A percentile compares a stretch with the other conserved stretches of the same genome.
Conservation (phyloP, 2,113 vertebrate genomes). For the Gymnocephalus cernua region DNA sequence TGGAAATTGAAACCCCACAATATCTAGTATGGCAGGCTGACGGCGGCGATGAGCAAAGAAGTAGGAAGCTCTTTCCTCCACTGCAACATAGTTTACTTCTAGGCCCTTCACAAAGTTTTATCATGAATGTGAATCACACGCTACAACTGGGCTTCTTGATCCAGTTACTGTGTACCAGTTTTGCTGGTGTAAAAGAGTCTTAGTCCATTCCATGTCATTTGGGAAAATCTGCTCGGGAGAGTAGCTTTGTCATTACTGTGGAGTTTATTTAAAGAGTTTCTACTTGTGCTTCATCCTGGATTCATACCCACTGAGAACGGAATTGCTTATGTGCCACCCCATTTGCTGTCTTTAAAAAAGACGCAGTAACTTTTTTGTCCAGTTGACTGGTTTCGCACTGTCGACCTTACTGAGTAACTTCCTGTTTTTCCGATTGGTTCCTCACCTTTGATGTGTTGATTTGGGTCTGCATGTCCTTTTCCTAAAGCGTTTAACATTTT, state of each 20-base stretch:
- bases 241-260: background rate
- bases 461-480: background rate
- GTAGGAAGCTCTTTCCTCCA: background rate
- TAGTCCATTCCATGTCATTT: background rate
- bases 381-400: background rate
- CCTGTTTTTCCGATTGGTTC: background rate
- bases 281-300: background rate
- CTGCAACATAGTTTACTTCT: background rate
- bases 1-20: background rate
- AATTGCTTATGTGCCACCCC: background rate
- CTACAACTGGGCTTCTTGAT: background rate
- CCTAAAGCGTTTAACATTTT: background rate
- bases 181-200: background rate
- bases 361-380: background rate
- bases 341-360: slow-evolving; percentile 7
- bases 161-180: background rate
- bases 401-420: background rate
- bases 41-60: background rate
- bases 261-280: background rate
- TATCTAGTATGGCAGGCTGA: background rate
- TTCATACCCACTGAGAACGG: background rate
- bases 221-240: background rate
- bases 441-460: background rate
- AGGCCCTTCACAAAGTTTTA: background rate
- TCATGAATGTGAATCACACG: background rate